Conservation (phyloP, 2,113 vertebrate genomes). For the Salminus brasiliensis region DNA sequence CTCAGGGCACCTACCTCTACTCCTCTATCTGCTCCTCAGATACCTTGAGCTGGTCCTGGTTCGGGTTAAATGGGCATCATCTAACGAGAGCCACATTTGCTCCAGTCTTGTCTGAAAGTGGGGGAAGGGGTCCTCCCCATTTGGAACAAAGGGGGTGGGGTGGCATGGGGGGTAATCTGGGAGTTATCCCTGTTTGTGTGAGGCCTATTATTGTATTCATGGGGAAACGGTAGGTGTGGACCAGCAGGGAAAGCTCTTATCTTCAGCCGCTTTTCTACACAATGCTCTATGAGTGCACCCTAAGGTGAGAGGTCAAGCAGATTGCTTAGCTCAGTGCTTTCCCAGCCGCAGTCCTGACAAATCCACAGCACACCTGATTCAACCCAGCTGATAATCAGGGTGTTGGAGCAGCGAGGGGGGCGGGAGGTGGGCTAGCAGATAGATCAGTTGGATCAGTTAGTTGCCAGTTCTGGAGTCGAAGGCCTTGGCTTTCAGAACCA, state of each 20-base stretch:
- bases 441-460: too few species aligned
- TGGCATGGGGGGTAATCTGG: not conserved
- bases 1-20: too few species aligned
- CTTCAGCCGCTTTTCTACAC: slow-evolving; percentile 28
- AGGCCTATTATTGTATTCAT: slow-evolving; percentile 29
- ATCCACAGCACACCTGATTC: not conserved
- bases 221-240: slow-evolving; percentile 27
- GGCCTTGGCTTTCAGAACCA: too few species aligned
- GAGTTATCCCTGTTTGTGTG: not conserved
- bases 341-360: not conserved
- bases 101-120: not conserved
- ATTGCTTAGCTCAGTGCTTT: slow-evolving; percentile 6
- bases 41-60: not conserved
- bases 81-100: not conserved
- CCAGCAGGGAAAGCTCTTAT: slow-evolving; percentile 25
- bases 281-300: slow-evolving; percentile 35
- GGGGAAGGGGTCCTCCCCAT: not conserved
- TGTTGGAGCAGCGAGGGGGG: not conserved
- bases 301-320: slow-evolving; percentile 29
- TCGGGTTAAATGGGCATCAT: not conserved
- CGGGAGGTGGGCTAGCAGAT: too few species aligned
- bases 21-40: too few species aligned
- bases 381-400: slow-evolving; percentile 1
- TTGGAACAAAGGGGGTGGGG: too few species aligned
- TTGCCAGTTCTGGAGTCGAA: not conserved